Base-by-base conservation (phyloP, 2,888 invertebrate genomes). In the Carterocephalus palaemon region DNA sequence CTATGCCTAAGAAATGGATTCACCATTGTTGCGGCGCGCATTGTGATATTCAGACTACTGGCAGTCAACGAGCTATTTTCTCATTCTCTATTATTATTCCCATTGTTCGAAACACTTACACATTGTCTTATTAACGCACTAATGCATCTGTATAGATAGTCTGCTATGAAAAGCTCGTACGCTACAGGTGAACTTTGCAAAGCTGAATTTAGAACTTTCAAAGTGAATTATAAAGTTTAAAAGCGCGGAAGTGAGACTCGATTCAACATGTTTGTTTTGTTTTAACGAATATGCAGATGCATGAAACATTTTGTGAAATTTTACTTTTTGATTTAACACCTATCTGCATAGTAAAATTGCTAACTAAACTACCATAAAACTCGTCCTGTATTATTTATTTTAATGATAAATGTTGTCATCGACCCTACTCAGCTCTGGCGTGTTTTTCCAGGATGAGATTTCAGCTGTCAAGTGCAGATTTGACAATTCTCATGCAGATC, bases 41-140 rank as follows among this genome's bases (percentile, higher is more conserved):
- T 84, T 83, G 84, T 84, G 70, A 60, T 70, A 70, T 70, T 67
- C 71, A 74, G 65, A 60, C 66, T 62, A 63, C 65, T 64, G 70
- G 59, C 73, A 76, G 70, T 73, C 73, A 74, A 78, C 78, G 78
- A 75, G 80, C 79, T 70, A 80, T 81, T 81, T 82, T 82, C 77
- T 71, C 80, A 80, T 82, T 83, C 79, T 57, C 74, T 61, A 80
- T 81, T 81, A 78, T 81, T 80, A 80, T 79, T 67, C 66, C 67
- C 77, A 81, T 83, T 84, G 84, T 82, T 70, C 56, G 62, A 57
- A 61, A 71, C 67, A 76, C 71, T 74, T 72, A 71, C 71, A 71
- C 70, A 56, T 55, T 56, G 64, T 56, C 64, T 63, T 67, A 63
- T 64, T 64, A 60, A 59, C 55, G 60, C 57, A 54, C 50, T 60